Evolutionary conservation across 2,888 invertebrate species (phyloP).

Genomic region (Cosmia trapezina): DNA sequence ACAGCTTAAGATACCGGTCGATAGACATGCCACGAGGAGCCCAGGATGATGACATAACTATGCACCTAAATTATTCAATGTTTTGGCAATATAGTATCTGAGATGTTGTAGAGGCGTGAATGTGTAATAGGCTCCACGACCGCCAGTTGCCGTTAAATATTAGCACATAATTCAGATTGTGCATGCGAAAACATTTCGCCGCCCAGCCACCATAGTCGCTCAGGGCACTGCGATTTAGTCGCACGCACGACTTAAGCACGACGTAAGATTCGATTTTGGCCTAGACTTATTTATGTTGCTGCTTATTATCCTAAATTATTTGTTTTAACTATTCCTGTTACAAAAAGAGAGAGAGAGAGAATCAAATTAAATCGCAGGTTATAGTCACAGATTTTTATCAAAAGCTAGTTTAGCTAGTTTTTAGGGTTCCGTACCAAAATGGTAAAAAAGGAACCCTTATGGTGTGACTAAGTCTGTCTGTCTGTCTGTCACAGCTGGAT

Average conservation of each 20-base stretch:
- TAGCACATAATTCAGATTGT: conserved; percentile 72
- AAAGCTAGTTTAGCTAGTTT: too few relatives aligned
- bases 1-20: background rate
- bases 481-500: too few relatives aligned
- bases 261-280: conserved; percentile 22
- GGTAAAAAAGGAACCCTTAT: too few relatives aligned
- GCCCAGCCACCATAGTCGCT: conserved; percentile 32
- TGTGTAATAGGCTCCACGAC: conserved; percentile 39
- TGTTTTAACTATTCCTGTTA: too few relatives aligned
- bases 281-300: background rate
- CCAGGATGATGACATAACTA: background rate
- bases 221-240: conserved; percentile 26
- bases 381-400: too few relatives aligned
- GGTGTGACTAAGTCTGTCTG: too few relatives aligned
- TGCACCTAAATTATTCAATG: conserved; percentile 36
- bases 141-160: conserved; percentile 65
- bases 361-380: too few relatives aligned
- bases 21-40: background rate
- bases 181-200: conserved; percentile 65
- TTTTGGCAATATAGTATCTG: conserved; percentile 35
- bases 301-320: background rate
- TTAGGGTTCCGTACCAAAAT: too few relatives aligned
- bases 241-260: conserved; percentile 2
- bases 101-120: conserved; percentile 40
- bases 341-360: too few relatives aligned